Evolutionary conservation across 2,113 vertebrate genomes (phyloP).

Genomic region (Myotis lucifugus): DNA sequence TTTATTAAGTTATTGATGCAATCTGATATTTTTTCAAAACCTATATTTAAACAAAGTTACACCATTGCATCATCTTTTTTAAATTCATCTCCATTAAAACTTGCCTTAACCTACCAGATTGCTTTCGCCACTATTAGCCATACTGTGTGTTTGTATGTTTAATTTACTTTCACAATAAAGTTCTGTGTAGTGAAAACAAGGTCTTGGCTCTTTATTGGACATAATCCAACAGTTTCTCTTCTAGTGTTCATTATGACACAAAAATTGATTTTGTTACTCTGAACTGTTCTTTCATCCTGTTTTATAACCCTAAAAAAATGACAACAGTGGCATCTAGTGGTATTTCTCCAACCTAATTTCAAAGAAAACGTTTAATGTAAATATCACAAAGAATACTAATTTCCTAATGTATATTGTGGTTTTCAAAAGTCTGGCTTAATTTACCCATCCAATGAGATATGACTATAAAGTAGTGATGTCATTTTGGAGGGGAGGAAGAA

Average conservation of each 20-base stretch:
- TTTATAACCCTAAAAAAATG: neutral
- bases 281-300: neutral
- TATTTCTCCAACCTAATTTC: neutral
- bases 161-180: slow-evolving; percentile 93
- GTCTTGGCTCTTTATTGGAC: slow-evolving; percentile 71
- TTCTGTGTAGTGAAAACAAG: slow-evolving; percentile 86
- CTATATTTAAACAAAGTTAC: slow-evolving; percentile 89
- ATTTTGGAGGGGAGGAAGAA: neutral
- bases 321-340: slow-evolving; percentile 83
- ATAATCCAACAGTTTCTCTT: neutral
- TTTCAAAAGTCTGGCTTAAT: slow-evolving; percentile 28
- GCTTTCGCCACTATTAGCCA: slow-evolving; percentile 88
- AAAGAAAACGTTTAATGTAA: neutral
- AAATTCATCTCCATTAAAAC: slow-evolving; percentile 86
- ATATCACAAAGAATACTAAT: neutral
- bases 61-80: slow-evolving; percentile 87
- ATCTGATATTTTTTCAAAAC: slow-evolving; percentile 87
- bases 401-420: neutral
- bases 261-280: slow-evolving; percentile 27
- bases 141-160: slow-evolving; percentile 88
- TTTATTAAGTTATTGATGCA: slow-evolving; percentile 96
- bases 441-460: neutral
- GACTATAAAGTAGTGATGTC: neutral
- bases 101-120: slow-evolving; percentile 88
- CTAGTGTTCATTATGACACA: neutral